Conservation (phyloP, 2,797 vertebrate genomes). For the Phataginus tetradactyla region DNA sequence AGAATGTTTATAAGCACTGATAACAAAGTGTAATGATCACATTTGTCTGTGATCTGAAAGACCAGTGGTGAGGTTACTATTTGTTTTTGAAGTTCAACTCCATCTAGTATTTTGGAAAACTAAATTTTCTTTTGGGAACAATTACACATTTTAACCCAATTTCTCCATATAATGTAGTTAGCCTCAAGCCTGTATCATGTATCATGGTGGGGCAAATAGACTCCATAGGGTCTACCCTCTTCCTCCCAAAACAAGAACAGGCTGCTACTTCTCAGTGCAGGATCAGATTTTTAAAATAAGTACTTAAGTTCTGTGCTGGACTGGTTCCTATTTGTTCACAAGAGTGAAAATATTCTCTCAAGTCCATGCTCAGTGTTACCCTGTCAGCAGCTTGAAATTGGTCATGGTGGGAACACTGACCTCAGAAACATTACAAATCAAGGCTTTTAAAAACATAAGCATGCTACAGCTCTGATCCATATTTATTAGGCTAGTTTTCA, state of each 20-base stretch:
- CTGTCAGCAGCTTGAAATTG: background rate
- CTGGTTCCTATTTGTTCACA: background rate
- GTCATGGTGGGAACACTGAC: background rate
- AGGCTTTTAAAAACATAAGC: background rate
- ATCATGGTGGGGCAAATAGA: background rate
- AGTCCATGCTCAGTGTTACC: fast-evolving
- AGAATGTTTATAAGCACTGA: background rate
- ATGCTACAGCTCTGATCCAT: background rate
- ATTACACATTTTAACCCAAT: background rate
- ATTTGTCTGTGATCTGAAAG: background rate
- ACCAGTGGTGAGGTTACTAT: background rate
- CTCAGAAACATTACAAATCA: background rate
- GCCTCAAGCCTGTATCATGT: background rate
- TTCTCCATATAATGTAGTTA: background rate
- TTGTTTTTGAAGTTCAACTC: conserved; percentile 43
- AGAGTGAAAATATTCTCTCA: background rate
- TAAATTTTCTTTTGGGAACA: background rate
- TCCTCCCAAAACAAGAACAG: background rate
- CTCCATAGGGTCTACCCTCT: background rate
- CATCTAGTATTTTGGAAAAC: background rate
- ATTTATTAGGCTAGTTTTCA: background rate
- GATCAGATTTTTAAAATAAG: background rate
- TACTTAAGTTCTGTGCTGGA: background rate
- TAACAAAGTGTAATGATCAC: background rate
- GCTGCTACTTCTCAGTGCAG: background rate